Evolutionary conservation across 2,113 vertebrate species (phyloP).

Genomic region (Sander vitreus): DNA sequence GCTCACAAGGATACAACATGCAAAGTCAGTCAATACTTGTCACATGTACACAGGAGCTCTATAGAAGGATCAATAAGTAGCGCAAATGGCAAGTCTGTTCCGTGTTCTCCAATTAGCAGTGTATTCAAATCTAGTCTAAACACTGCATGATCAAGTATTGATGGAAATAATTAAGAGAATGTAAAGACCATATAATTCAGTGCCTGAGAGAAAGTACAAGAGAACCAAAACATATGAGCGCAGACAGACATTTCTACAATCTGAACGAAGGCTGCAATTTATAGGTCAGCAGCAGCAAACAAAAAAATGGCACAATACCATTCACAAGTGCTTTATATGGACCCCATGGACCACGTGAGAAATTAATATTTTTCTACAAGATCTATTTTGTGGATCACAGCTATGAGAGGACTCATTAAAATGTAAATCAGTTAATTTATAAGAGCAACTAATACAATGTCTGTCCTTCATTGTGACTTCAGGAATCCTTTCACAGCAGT

Average conservation of each 20-base stretch:
- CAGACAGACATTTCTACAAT: background rate
- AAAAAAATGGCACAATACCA: background rate
- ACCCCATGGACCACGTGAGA: constrained; percentile 4
- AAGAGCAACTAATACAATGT: constrained; percentile 30
- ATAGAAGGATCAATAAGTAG: background rate
- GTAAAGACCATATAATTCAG: background rate
- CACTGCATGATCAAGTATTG: background rate
- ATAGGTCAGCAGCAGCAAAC: background rate
- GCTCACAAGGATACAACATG: background rate
- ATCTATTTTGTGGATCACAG: constrained; percentile 27
- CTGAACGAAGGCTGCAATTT: background rate
- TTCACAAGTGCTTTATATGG: constrained; percentile 2
- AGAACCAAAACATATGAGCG: background rate
- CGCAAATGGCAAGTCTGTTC: background rate
- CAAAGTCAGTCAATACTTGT: background rate
- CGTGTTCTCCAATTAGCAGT: background rate
- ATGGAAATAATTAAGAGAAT: background rate
- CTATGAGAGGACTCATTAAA: constrained; percentile 15
- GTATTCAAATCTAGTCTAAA: background rate
- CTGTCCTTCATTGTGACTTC: constrained; percentile 43
- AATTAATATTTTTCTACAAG: constrained; percentile 22
- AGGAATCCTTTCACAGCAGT: background rate
- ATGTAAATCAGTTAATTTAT: constrained; percentile 61
- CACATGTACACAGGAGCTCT: background rate
- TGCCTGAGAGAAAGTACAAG: background rate